These are phyloP conservation scores for Eremophila alpestris DNA, from an alignment of 2,797 vertebrate species.

Conservation along the genomic window DNA sequence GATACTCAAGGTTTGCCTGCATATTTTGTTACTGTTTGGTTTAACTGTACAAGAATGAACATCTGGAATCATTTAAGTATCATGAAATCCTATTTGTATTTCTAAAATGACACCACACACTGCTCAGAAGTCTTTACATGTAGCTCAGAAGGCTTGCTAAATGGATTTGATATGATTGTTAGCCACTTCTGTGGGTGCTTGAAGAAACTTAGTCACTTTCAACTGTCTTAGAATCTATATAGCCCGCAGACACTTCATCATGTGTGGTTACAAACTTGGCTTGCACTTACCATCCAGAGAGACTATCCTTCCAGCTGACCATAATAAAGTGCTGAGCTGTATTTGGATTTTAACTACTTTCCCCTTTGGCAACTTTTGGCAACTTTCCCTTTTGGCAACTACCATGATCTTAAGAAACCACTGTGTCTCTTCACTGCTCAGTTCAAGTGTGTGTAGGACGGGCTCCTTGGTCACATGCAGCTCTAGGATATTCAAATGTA, in stretches of 20 bases:
- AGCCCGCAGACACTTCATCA: neutral
- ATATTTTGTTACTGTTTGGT: neutral
- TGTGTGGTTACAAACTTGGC: neutral
- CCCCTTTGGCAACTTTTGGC: neutral
- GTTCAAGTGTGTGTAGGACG: neutral
- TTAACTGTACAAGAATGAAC: neutral
- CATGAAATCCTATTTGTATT: neutral
- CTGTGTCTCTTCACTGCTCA: neutral
- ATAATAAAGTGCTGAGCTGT: neutral
- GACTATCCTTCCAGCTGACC: neutral
- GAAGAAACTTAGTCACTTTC: neutral
- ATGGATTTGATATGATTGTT: neutral
- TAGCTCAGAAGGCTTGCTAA: neutral
- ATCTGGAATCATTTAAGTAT: neutral
- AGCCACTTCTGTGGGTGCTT: neutral
- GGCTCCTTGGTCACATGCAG: neutral
- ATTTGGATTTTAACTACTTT: neutral
- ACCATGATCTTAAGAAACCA: neutral
- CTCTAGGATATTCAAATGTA: neutral
- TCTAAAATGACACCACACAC: neutral
- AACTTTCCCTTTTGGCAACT: neutral
- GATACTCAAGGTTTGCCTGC: neutral
- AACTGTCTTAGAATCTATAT: neutral
- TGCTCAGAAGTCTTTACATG: neutral
- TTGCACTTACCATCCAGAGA: neutral